Conservation (phyloP, 2,797 vertebrate genomes). For the Coluber constrictor region DNA sequence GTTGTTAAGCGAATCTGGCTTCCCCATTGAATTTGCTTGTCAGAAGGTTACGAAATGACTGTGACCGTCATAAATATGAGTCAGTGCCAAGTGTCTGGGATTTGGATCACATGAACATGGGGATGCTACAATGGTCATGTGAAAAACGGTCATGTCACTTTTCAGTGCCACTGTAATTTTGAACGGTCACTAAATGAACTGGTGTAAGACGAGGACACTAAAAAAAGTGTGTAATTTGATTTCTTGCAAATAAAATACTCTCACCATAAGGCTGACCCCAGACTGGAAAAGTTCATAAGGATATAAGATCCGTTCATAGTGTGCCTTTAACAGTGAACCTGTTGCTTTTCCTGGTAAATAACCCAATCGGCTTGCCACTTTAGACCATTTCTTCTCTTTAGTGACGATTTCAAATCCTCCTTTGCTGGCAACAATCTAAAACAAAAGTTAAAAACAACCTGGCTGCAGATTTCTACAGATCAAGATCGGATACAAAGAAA, state of each 20-base stretch:
- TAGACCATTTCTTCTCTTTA: conserved; percentile 97
- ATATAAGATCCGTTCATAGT: conserved; percentile 94
- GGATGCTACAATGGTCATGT: no score
- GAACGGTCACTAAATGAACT: not conserved
- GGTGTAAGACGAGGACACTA: not conserved
- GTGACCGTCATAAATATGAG: not conserved
- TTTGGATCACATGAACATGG: not conserved
- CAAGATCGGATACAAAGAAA: not conserved
- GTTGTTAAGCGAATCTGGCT: not conserved
- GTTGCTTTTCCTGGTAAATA: conserved; percentile 91
- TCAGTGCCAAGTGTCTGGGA: not conserved
- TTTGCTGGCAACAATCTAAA: conserved; percentile 90
- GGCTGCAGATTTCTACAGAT: not conserved
- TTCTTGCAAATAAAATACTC: not conserved
- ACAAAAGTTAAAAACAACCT: conserved; percentile 21
- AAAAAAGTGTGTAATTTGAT: not conserved
- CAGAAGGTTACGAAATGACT: not conserved
- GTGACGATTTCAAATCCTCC: conserved; percentile 92
- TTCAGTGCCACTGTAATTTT: not conserved
- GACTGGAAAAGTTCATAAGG: conserved; percentile 97
- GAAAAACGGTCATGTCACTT: not conserved
- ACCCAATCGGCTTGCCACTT: conserved; percentile 88
- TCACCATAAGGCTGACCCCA: conserved; percentile 88
- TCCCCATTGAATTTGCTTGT: not conserved
- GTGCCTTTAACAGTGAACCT: conserved; percentile 87